Evolutionary conservation across 92 coral and sea anemone species (phyloP).

Genomic region (Paragorgia papillata): DNA sequence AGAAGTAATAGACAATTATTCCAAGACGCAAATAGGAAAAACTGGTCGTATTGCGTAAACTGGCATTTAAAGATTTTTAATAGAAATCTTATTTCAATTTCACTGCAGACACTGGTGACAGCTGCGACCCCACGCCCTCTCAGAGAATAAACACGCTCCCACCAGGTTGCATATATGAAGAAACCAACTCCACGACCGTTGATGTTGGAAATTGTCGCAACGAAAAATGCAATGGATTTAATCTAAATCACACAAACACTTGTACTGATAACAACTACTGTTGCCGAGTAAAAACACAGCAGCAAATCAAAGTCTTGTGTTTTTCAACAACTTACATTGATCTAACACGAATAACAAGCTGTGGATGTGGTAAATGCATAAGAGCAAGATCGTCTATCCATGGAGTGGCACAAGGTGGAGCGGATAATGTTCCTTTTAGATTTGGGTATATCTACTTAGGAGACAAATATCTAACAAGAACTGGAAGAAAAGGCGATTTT

Average conservation of each 20-base stretch:
- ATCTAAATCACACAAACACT: background rate
- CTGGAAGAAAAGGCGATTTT: conserved; percentile 43
- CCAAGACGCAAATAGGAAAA: no score
- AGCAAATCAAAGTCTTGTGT: conserved; percentile 24
- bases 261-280: conserved; percentile 35
- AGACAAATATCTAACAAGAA: conserved; percentile 16
- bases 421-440: conserved; percentile 33
- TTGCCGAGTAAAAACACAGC: conserved; percentile 5
- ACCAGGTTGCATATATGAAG: conserved; percentile 41
- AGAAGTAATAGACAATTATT: no score
- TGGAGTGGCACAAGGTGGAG: conserved; percentile 52
- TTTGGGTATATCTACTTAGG: conserved; percentile 31
- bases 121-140: conserved; percentile 37
- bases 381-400: background rate
- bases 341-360: conserved; percentile 15
- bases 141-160: conserved; percentile 27
- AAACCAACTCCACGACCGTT: conserved; percentile 34
- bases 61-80: no score
- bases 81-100: no score
- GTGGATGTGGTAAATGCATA: conserved; percentile 47
- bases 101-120: conserved; percentile 34
- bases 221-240: conserved; percentile 30
- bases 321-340: conserved; percentile 5
- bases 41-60: no score
- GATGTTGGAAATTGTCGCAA: conserved; percentile 43